Evolutionary conservation across 2,797 vertebrate genomes (phyloP), one percentile per base, ranked within the genome.

Genomic region (Clangula hyemalis): DNA sequence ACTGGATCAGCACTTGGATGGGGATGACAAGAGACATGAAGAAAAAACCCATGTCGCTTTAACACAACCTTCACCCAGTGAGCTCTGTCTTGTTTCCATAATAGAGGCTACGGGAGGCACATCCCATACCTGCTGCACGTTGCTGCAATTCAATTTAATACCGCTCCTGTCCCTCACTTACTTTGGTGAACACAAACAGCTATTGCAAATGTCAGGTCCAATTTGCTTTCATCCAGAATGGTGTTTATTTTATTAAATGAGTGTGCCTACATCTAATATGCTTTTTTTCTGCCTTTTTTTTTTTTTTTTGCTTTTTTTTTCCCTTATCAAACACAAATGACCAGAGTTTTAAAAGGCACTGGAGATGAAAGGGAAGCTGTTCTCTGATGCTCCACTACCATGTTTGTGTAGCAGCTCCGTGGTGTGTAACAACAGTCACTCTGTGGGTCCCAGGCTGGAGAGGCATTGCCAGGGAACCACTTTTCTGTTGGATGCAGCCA

Each of bases 351-450:
- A 51, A 78, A 85, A 65, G 43, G 6, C 15, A 8, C 7, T 15
- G n/a, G 53, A 68, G 5, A 41, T 38, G 10, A 56, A 22, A 86
- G 36, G 18, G 20, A 71, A 93, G 1, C 41, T 83, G 24, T 54
- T 92, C 15, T 17, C n/a, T 81, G 13, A 6, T 12, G 43, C 58
- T 87, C 13, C 6, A 2, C 58, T 43, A 54, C 6, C 7, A 5
- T 6, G 17, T 49, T 41, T 91, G n/a, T 41, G 8, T 15, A 53
- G 43, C 65, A 74, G 3, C 53, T 87, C 21, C 39, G 30, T 54
- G n/a, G 19, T 32, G 6, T 1, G 7, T 25, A 66, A 6, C 13
- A 61, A 0, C 25, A 2, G 4, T 82, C 0, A 0, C 10, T 14
- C 47, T 57, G 53, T 54, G 57, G 8, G 10, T 91, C 17, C 27